These are phyloP conservation scores for Sebastes hubbsi DNA, from an alignment of 2,797 vertebrate genomes.

Conservation along the genomic window DNA sequence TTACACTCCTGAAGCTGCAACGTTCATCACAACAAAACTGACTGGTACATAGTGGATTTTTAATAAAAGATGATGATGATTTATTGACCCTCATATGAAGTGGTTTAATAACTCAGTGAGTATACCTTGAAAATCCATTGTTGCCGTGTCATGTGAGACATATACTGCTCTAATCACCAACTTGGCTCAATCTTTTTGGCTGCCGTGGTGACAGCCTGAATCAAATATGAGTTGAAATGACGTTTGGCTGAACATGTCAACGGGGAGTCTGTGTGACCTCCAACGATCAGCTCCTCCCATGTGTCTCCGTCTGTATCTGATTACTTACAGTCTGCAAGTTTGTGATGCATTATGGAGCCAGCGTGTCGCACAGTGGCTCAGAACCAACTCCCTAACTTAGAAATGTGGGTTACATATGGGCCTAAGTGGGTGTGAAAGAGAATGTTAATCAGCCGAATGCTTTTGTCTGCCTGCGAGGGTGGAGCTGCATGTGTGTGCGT, in stretches of 20 bases:
- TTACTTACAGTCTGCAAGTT: slow-evolving; percentile 34
- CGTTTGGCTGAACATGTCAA: neutral
- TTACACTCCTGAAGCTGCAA: neutral
- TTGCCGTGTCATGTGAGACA: neutral
- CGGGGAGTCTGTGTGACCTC: neutral
- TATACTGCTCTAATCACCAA: neutral
- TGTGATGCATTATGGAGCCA: slow-evolving; percentile 36
- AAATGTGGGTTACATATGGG: slow-evolving; percentile 55
- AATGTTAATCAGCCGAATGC: slow-evolving; percentile 62
- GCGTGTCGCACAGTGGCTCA: slow-evolving; percentile 15
- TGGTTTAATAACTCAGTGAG: neutral
- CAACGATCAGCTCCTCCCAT: slow-evolving; percentile 12
- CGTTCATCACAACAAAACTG: neutral
- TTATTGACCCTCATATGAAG: neutral
- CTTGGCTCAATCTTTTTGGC: neutral
- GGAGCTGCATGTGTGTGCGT: slow-evolving; percentile 1
- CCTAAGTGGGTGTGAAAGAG: slow-evolving; percentile 63
- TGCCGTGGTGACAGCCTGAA: neutral
- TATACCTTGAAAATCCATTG: neutral
- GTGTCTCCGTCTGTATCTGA: slow-evolving; percentile 40
- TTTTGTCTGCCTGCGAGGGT: slow-evolving; percentile 36
- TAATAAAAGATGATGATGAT: slow-evolving; percentile 17
- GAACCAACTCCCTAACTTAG: slow-evolving; percentile 19
- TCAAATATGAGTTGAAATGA: slow-evolving; percentile 8
- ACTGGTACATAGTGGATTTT: neutral